A percentile compares a stretch with the other conserved stretches of the same genome.
Evolutionary conservation across 2,797 vertebrate species (phyloP).

Genomic region (Neoniphon sammara): DNA sequence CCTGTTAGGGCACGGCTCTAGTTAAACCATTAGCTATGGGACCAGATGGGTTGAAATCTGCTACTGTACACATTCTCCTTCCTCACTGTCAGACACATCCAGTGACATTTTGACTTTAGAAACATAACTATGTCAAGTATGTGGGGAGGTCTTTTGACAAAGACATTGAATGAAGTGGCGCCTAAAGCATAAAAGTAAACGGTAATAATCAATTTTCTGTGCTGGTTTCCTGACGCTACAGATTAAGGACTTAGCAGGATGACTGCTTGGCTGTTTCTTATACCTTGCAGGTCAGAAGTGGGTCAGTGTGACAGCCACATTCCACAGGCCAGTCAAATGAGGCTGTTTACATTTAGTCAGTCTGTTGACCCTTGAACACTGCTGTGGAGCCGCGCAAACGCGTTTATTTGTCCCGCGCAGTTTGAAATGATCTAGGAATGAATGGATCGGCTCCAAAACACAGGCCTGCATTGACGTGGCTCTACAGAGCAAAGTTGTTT

Average conservation of each 20-base stretch:
- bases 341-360: slow-evolving; percentile 58
- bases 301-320: slow-evolving; percentile 70
- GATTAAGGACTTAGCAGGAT: slow-evolving; percentile 49
- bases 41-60: neutral
- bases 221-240: slow-evolving; percentile 30
- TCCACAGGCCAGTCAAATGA: slow-evolving; percentile 47
- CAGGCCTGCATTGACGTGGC: neutral
- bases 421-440: neutral
- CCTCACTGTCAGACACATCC: neutral
- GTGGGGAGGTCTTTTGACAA: slow-evolving; percentile 7
- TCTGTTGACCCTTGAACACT: slow-evolving; percentile 60
- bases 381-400: neutral
- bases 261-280: slow-evolving; percentile 39
- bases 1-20: neutral
- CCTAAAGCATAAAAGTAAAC: slow-evolving; percentile 7
- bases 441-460: neutral
- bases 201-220: slow-evolving; percentile 24
- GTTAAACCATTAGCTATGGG: neutral
- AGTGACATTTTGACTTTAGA: neutral
- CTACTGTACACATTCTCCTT: neutral
- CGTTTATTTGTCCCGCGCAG: neutral
- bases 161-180: slow-evolving; percentile 9
- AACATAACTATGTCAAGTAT: neutral
- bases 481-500: neutral
- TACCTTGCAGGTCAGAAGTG: slow-evolving; percentile 64